phyloP scores from a whole-genome alignment of 1,140 invertebrate genomes.

The Potamilus streckersoni region DNA sequence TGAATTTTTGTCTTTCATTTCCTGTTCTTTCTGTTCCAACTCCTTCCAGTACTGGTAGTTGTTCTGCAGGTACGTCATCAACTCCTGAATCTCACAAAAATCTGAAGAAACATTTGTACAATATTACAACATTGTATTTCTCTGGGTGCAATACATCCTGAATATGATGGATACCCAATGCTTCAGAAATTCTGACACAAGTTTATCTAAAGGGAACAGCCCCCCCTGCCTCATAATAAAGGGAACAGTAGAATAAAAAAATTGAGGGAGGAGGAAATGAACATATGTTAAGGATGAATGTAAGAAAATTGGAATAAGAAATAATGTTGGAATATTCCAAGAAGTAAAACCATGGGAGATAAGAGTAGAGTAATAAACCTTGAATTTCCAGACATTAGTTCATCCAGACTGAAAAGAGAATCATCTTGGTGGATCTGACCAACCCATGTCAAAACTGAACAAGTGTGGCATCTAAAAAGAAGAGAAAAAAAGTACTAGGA shows the following conservation, averaged over 20 bases:
- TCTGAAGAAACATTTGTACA: constrained; percentile 72
- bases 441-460: no score
- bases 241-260: background rate
- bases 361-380: no score
- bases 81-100: constrained; percentile 92
- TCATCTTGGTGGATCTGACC: no score
- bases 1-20: no score
- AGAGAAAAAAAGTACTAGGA: background rate
- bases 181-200: background rate
- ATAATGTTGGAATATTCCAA: no score
- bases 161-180: background rate
- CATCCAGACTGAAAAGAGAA: no score
- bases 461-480: no score
- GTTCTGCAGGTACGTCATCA: constrained; percentile 82
- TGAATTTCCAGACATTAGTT: no score
- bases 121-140: background rate
- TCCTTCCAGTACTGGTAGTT: constrained; percentile 95
- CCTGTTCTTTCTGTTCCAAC: constrained; percentile 53
- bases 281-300: no score
- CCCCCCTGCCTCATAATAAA: background rate
- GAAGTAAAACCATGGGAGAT: no score
- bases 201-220: background rate
- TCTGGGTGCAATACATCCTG: background rate
- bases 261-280: background rate
- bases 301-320: no score